phyloP scores from a whole-genome alignment of 1,140 invertebrate species.

The Teleopsis dalmanni region DNA sequence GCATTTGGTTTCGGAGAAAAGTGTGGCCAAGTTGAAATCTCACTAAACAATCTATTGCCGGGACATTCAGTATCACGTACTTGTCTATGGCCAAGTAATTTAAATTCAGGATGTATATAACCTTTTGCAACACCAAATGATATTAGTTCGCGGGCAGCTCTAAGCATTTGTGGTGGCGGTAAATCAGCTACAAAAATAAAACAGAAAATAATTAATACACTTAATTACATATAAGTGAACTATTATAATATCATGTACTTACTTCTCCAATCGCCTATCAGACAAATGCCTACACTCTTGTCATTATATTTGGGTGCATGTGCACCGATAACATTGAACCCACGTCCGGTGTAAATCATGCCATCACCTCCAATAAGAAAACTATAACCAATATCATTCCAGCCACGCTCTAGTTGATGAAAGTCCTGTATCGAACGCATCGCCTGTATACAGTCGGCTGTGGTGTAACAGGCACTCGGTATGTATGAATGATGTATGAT shows the following conservation, averaged over 20 bases:
- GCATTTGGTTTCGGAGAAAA: slow-evolving; percentile 36
- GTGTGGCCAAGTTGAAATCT: slow-evolving; percentile 59
- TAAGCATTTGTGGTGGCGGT: slow-evolving; percentile 54
- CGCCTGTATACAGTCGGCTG: slow-evolving; percentile 46
- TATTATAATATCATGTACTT: slow-evolving; percentile 18
- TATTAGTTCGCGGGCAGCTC: slow-evolving; percentile 55
- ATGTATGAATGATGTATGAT: slow-evolving; percentile 69
- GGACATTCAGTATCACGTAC: slow-evolving; percentile 61
- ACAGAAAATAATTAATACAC: slow-evolving; percentile 6
- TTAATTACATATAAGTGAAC: neutral
- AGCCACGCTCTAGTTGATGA: slow-evolving; percentile 52
- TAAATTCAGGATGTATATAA: slow-evolving; percentile 55
- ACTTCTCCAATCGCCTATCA: slow-evolving; percentile 63
- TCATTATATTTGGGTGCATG: slow-evolving; percentile 64
- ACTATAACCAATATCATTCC: slow-evolving; percentile 70
- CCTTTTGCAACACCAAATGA: slow-evolving; percentile 52
- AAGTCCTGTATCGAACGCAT: slow-evolving; percentile 54
- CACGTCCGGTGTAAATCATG: slow-evolving; percentile 64
- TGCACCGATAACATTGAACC: slow-evolving; percentile 63
- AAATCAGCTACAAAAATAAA: slow-evolving; percentile 45
- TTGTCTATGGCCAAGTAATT: slow-evolving; percentile 62
- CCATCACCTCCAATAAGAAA: slow-evolving; percentile 75
- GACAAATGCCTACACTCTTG: slow-evolving; percentile 63
- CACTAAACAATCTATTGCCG: slow-evolving; percentile 54
- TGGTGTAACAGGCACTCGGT: slow-evolving; percentile 52